These are phyloP conservation scores for Lampropteryx suffumata DNA, from an alignment of 2,888 invertebrate genomes.

Conservation along the genomic window DNA sequence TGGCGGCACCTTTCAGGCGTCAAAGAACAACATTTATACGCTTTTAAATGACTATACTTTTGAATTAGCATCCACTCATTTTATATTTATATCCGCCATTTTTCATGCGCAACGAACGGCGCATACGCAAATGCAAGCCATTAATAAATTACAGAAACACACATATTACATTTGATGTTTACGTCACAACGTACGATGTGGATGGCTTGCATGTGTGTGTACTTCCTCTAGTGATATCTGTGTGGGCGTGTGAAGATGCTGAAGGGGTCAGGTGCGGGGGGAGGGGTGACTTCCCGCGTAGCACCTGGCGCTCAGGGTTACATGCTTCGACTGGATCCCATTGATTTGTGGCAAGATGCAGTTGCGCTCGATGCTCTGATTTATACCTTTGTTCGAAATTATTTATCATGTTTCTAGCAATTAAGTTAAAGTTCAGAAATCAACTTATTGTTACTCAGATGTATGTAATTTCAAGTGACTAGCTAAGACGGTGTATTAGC, in stretches of 20 bases:
- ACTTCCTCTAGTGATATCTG: slow-evolving; percentile 56
- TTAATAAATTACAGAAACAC: slow-evolving; percentile 77
- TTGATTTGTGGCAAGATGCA: slow-evolving; percentile 75
- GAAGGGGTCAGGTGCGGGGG: slow-evolving; percentile 31
- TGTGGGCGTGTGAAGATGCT: slow-evolving; percentile 53
- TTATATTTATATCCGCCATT: slow-evolving; percentile 70
- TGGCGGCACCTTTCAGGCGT: slow-evolving; percentile 49
- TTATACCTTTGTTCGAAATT: slow-evolving; percentile 55
- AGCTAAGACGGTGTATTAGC: too few species aligned
- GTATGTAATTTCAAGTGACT: too few species aligned
- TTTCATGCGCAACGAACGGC: slow-evolving; percentile 67
- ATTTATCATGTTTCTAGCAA: slow-evolving; percentile 15
- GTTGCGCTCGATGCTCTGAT: slow-evolving; percentile 59
- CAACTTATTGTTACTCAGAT: too few species aligned
- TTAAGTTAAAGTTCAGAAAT: too few species aligned
- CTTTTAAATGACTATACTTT: slow-evolving; percentile 59
- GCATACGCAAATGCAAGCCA: slow-evolving; percentile 74
- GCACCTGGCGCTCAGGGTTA: slow-evolving; percentile 79
- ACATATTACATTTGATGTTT: slow-evolving; percentile 54
- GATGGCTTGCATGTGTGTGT: slow-evolving; percentile 41
- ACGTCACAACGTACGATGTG: slow-evolving; percentile 49
- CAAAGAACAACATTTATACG: slow-evolving; percentile 45
- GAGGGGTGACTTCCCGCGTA: slow-evolving; percentile 73
- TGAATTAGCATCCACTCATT: slow-evolving; percentile 68
- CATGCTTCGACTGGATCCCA: slow-evolving; percentile 69